Percentiles rank a stretch among this genome's conserved stretches.
phyloP scores from a whole-genome alignment of 1,140 invertebrate genomes.

The Zaprionus ghesquierei region DNA sequence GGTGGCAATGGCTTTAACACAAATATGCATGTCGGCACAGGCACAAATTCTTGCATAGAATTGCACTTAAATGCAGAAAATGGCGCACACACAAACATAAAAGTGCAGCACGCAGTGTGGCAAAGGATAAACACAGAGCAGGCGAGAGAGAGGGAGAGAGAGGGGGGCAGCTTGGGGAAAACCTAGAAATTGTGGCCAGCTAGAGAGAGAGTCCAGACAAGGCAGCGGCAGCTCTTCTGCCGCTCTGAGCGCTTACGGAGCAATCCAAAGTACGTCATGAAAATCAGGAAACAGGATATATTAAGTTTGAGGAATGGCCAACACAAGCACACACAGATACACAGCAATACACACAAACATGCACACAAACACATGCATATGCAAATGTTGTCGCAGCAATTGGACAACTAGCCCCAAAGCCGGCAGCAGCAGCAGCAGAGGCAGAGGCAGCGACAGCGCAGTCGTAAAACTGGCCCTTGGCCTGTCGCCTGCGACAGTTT shows the following conservation, averaged over 20 bases:
- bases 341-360: conserved; percentile 25
- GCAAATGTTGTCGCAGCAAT: conserved; percentile 67
- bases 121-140: conserved; percentile 21
- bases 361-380: conserved; percentile 40
- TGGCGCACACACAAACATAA: conserved; percentile 57
- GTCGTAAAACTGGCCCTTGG: conserved; percentile 67
- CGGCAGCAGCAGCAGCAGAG: conserved; percentile 44
- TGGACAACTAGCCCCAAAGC: conserved; percentile 57
- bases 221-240: not conserved
- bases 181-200: conserved; percentile 63
- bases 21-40: conserved; percentile 75
- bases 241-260: conserved; percentile 50
- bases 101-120: conserved; percentile 33
- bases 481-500: conserved; percentile 65
- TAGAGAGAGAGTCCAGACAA: conserved; percentile 16
- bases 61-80: conserved; percentile 81
- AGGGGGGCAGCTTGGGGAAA: conserved; percentile 22
- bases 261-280: conserved; percentile 73
- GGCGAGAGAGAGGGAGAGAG: not conserved
- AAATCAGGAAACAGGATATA: conserved; percentile 81
- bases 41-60: conserved; percentile 74
- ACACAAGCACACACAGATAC: conserved; percentile 56
- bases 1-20: conserved; percentile 72
- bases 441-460: conserved; percentile 22
- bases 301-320: conserved; percentile 77